Base-by-base conservation (phyloP, 64 coral and sea anemone species). In the Pachyseris speciosa region DNA sequence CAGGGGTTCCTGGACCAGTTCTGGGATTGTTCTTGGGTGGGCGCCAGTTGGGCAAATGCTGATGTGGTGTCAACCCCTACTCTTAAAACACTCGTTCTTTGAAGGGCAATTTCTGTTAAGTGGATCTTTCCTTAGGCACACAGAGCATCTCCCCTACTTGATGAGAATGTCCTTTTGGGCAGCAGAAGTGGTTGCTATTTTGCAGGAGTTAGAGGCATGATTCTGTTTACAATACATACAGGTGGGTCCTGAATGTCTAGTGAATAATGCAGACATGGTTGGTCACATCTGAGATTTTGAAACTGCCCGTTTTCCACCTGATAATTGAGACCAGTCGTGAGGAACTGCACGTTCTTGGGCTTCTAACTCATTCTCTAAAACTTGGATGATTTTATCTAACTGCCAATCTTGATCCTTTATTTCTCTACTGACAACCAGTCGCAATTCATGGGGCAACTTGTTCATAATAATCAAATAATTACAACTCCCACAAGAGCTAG, bases 51-150 rank as follows among this genome's bases (percentile, higher is more conserved):
- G 53, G 70, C 87, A 90, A 19, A 79, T 37, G 43, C 69, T 65
- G 12, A 53, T 61, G 42, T 90, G 87, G 53, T 90, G 87, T 30
- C 87, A 55, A 29, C 74, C 63, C 17, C 31, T 33, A 79, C 87
- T 80, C 28, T 80, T 90, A 26, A 74, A 72, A 59, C 74, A 90
- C 17, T 80, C 52, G 32, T 66, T 53, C 24, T 80, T 74, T 64
- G 87, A 79, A 15, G 45, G 53, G 17, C 87, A 90, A 25, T 90
- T 36, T 34, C 45, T 64, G 16, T 28, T 31, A 2, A 90, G 43
- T 59, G 79, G 87, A 27, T 58, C 60, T 80, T 74, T 77, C 74
- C 67, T 90, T 8, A 90, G 59, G 40, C 87, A 80, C 33, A 89
- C 60, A 47, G 33, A 90, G 52, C 87, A 90, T 43, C 40, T 57